Base-by-base conservation (phyloP, 2,888 invertebrate species). In the Theristus sp. region DNA sequence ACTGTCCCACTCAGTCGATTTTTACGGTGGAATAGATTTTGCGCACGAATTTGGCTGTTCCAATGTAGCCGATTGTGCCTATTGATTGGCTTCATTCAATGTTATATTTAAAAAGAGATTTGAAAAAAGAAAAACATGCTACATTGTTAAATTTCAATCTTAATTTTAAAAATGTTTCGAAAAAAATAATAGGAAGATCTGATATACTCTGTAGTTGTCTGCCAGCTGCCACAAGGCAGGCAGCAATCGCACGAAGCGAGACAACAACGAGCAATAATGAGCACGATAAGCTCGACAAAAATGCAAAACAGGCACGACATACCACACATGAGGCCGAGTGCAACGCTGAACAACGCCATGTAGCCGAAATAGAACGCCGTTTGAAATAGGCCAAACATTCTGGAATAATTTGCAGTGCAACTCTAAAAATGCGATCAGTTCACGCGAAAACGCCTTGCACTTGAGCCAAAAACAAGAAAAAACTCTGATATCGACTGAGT, bases 11-110 rank as follows among this genome's bases (percentile, higher is more conserved):
- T 54, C 30, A 98, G 81, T 98, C 96, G 79, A 98, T 96, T 80
- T 98, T 98, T 66, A 98, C 96, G 68, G 96, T 96, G 63, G 96
- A 90, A 80, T 98, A 98, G 74, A 98, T 98, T 81, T 98, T 98
- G 70, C 91, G 84, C 65, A 98, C 96, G 80, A 98, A 98, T 73
- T 88, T 81, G 73, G 88, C 90, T 64, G 96, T 94, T 65, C 94
- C 96, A 64, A 91, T 81, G 76, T 93, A 98, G 62, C 98, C 81
- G 68, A 80, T 75, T 1, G 80, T 80, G 25, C 80, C 80, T 75
- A 74, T 65, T n/a, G n/a, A n/a, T n/a, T n/a, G n/a, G n/a, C n/a
- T n/a, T n/a, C n/a, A n/a, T n/a, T n/a, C n/a, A n/a, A n/a, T n/a
- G n/a, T n/a, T n/a, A n/a, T n/a, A n/a, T n/a, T n/a, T n/a, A n/a